Evolutionary conservation across 2,888 invertebrate species (phyloP), one percentile per base, ranked within the genome.

Genomic region (Nycteola revayana): DNA sequence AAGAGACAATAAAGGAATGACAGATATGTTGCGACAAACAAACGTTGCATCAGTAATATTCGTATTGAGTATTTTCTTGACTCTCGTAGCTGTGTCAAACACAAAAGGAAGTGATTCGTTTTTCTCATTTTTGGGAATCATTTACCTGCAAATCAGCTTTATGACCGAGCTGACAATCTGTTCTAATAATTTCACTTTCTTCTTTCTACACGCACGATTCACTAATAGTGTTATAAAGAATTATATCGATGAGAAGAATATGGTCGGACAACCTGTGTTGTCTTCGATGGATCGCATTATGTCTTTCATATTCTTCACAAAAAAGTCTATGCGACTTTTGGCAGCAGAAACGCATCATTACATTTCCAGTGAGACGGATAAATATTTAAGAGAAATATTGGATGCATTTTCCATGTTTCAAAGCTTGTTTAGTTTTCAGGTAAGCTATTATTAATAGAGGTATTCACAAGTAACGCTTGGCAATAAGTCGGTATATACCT

Each of bases 201-300:
- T 82, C 33, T 54, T 50, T 11, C 23, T 67, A 8, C 66, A 78
- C 10, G 28, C 74, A 1, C 59, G 62, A 3, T 73, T 71, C 28
- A 42, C 81, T 1, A 83, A 83, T 39, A 49, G 60, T 4, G 67
- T 80, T 1, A 58, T 82, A 14, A 44, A 40, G 6, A 79, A 75
- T 25, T 66, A 75, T 40, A 50, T 77, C 20, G 47, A 59, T 20
- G 40, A 30, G 17, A 42, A 46, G 22, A 44, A 45, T 7, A 23
- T 21, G 5, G 14, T 14, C 2, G 2, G 22, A 22, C 36, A 31
- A 26, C 8, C 10, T 7, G 26, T 37, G 24, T 28, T 33, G 8
- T 14, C 38, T 20, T 41, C 20, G 22, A 34, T 14, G 22, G 38
- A 22, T 9, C 10, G 29, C 7, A 18, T 29, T 2, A 30, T 48